Percentiles rank a stretch among this genome's conserved stretches.
Conservation (phyloP, 2,888 invertebrate genomes). For the Labia minor region DNA sequence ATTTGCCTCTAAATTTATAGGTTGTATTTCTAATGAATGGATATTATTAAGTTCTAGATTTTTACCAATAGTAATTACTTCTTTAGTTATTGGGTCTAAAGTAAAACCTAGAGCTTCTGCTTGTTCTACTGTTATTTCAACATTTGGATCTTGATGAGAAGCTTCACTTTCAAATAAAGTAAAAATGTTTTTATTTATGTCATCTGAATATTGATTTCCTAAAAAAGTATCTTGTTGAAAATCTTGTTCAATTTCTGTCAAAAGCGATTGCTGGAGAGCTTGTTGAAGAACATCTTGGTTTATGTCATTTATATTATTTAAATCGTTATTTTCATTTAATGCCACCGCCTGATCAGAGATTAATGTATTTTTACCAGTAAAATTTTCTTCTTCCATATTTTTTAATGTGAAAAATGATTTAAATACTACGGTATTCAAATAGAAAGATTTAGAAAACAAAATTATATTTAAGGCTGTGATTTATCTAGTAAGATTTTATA, state of each 20-base stretch:
- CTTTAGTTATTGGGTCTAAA: constrained; percentile 28
- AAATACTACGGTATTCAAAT: too few species aligned
- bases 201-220: neutral
- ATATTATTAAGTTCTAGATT: constrained; percentile 14
- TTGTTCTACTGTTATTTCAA: constrained; percentile 35
- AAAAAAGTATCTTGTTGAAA: neutral
- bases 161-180: constrained; percentile 23
- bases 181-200: constrained; percentile 13
- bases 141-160: constrained; percentile 31
- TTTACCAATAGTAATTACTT: constrained; percentile 14
- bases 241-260: constrained; percentile 16
- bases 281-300: constrained; percentile 26
- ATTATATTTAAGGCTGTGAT: too few species aligned
- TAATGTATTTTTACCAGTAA: neutral
- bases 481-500: too few species aligned
- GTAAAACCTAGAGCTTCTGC: constrained; percentile 35
- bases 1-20: neutral
- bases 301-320: constrained; percentile 23
- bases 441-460: too few species aligned
- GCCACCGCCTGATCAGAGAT: neutral
- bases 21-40: neutral
- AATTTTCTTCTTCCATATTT: neutral
- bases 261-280: constrained; percentile 22
- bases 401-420: too few species aligned
- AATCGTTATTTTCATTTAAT: neutral